Evolutionary conservation across 2,888 invertebrate genomes (phyloP).

Genomic region (Ormyrus rosae): DNA sequence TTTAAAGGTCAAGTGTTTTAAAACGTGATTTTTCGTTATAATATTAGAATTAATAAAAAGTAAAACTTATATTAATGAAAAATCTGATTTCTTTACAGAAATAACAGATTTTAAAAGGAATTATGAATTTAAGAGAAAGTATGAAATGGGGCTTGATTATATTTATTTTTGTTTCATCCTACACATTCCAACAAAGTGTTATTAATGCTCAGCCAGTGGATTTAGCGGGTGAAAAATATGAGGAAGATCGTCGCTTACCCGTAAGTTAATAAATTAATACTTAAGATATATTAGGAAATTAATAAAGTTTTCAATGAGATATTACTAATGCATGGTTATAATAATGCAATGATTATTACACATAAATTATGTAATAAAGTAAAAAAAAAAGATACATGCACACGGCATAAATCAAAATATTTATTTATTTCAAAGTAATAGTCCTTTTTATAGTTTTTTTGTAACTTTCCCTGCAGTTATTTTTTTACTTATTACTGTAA

Average conservation of each 20-base stretch:
- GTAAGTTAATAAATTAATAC: no score
- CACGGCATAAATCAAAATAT: no score
- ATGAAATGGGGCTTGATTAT: constrained; percentile 6
- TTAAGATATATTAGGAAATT: no score
- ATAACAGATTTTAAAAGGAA: constrained; percentile 17
- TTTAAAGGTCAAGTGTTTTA: constrained; percentile 4
- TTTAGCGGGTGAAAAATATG: background rate
- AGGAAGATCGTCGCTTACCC: background rate
- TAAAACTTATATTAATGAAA: background rate
- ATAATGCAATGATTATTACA: no score
- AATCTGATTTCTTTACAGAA: constrained; percentile 18
- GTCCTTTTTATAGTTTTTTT: no score
- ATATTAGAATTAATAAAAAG: background rate
- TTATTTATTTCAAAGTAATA: no score
- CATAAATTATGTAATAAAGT: no score
- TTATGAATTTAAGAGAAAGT: constrained; percentile 28
- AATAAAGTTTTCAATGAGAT: no score
- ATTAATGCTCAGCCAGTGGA: constrained; percentile 22
- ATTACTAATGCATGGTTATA: no score
- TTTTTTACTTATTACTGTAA: no score
- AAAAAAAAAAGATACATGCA: no score
- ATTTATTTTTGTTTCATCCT: constrained; percentile 5
- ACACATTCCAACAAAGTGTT: constrained; percentile 1
- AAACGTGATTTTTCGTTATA: background rate
- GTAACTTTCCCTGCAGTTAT: no score